Evolutionary conservation across 2,797 vertebrate genomes (phyloP), one percentile per base, ranked within the genome.

Genomic region (Gambusia yucatana): DNA sequence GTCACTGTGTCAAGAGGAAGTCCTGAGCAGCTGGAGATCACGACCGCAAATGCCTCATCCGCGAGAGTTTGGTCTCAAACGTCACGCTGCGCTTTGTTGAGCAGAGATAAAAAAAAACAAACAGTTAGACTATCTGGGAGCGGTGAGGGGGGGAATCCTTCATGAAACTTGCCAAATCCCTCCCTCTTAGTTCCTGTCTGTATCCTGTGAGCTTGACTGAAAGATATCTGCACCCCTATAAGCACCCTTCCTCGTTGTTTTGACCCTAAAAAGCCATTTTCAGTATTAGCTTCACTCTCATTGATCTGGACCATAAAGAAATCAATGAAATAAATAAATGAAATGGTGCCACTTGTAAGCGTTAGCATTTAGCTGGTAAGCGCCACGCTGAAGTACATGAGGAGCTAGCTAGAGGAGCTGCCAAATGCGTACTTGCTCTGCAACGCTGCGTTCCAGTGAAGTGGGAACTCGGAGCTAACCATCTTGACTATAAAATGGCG

Each of bases 1-100:
- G 82, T 77, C 74, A 50, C 39, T 61, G 67, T 75, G 47, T 10
- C 9, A 78, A 63, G 81, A 89, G 92, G 93, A 94, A 94, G 89
- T 91, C 61, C 48, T 84, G 88, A 33, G 33, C 59, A 75, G 39
- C 76, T 77, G 76, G 7, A 85, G 91, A 93, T 90, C 82, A 86
- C 1, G 63, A 85, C 86, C 77, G 76, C 86, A 86, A 69, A 78
- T 69, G 33, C 77, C 57, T 17, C 6, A 76, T 33, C 65, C 73
- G 22, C 25, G n/a, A 4, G 10, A 75, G 65, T 63, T 67, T 39
- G 13, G 70, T 52, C 61, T 81, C 22, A 48, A 77, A 75, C 3
- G n/a, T 55, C 71, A 25, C 9, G 47, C 28, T 20, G 76, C 69
- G 50, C 0, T 11, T 70, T 44, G 22, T 39, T 44, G 41, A 16